Evolutionary conservation across 2,888 invertebrate genomes (phyloP).

Genomic region (Sarcophaga carnaria): DNA sequence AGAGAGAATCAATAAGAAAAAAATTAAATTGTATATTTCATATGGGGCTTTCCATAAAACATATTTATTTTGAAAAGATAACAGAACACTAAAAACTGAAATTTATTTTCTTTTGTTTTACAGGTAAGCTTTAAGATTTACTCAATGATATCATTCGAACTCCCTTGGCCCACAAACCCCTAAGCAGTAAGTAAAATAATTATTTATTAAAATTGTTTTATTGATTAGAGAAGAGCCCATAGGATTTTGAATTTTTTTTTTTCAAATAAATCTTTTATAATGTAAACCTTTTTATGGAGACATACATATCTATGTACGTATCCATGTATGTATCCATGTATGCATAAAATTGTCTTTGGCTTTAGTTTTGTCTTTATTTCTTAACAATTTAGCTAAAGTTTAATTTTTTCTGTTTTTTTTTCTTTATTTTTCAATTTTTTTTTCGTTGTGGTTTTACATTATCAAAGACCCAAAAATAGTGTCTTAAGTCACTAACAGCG

Average conservation of each 20-base stretch:
- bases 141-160: neutral
- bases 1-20: constrained; percentile 12
- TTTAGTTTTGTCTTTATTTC: neutral
- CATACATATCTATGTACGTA: constrained; percentile 1
- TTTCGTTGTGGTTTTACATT: constrained; percentile 15
- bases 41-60: constrained; percentile 27
- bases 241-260: neutral
- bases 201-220: neutral
- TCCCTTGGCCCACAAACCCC: neutral
- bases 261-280: neutral
- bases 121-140: neutral
- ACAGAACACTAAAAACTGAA: neutral
- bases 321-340: neutral
- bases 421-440: constrained; percentile 6
- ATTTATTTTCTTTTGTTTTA: neutral
- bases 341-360: too few relatives aligned
- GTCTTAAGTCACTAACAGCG: constrained; percentile 58
- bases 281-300: neutral
- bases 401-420: neutral
- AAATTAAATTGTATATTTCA: neutral
- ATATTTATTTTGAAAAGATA: neutral
- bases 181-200: neutral
- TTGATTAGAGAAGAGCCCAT: neutral
- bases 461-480: constrained; percentile 18
- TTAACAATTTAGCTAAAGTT: constrained; percentile 21